A percentile compares a stretch with the other conserved stretches of the same genome.
These are phyloP conservation scores for Ellobius talpinus DNA, from an alignment of 2,113 vertebrate genomes.

Conservation along the genomic window DNA sequence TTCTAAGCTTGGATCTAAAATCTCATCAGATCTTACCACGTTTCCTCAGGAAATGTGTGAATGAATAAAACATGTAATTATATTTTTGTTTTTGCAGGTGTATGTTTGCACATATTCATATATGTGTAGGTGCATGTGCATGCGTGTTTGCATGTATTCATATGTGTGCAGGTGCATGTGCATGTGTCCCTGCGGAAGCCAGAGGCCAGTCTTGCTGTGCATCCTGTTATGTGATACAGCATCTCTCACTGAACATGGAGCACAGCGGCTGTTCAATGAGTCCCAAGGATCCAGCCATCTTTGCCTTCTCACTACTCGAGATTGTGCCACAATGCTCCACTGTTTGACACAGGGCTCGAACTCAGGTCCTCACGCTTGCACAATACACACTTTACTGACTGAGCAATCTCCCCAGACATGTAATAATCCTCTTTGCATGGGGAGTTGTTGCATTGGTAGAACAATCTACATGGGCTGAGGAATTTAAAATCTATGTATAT, in stretches of 20 bases:
- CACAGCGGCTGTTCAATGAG: neutral
- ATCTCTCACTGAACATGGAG: neutral
- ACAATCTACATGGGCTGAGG: neutral
- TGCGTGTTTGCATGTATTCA: too few relatives aligned
- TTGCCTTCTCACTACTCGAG: too few relatives aligned
- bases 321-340: too few relatives aligned
- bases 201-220: neutral
- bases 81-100: neutral
- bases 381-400: too few relatives aligned
- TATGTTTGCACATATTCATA: neutral
- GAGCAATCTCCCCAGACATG: too few relatives aligned
- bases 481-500: neutral
- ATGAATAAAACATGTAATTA: neutral
- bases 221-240: neutral
- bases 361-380: too few relatives aligned
- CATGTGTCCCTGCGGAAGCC: neutral
- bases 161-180: neutral
- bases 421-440: neutral
- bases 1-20: conserved; percentile 41
- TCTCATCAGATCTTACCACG: conserved; percentile 37
- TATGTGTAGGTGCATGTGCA: neutral
- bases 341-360: neutral
- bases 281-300: neutral
- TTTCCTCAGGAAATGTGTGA: conserved; percentile 19
- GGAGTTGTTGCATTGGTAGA: neutral